A percentile compares a stretch with the other conserved stretches of the same genome.
phyloP scores from a whole-genome alignment of 2,888 invertebrate genomes.

The Trichogramma dendrolimi region DNA sequence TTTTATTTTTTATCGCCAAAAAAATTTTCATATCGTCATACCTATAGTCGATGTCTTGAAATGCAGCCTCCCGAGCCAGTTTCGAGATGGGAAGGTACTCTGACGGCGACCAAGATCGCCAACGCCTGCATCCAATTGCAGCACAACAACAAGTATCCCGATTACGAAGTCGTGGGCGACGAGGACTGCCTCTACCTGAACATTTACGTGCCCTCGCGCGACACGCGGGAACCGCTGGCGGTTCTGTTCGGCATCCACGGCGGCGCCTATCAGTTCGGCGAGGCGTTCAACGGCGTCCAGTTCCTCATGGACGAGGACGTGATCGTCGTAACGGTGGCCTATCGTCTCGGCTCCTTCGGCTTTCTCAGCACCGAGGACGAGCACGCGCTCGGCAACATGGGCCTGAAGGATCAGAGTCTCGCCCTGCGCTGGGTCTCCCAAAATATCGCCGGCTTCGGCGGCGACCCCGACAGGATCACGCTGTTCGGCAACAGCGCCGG shows the following conservation, averaged over 20 bases:
- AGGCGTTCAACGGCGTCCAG: constrained; percentile 52
- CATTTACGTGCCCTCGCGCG: constrained; percentile 28
- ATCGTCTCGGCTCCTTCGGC: constrained; percentile 68
- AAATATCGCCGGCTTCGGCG: constrained; percentile 68
- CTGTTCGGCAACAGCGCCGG: constrained; percentile 70
- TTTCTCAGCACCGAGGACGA: constrained; percentile 72
- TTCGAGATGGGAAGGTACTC: constrained; percentile 29
- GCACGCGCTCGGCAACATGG: constrained; percentile 66
- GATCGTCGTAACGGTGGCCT: constrained; percentile 66
- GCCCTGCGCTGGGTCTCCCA: constrained; percentile 67
- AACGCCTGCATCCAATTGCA: constrained; percentile 32
- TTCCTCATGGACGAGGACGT: constrained; percentile 63
- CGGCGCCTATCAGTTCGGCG: constrained; percentile 52
- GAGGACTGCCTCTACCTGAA: constrained; percentile 36
- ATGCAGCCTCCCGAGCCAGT: constrained; percentile 31
- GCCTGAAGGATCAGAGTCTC: constrained; percentile 68
- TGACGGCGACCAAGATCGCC: constrained; percentile 28
- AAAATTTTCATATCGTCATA: background rate
- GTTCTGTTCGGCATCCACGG: constrained; percentile 43
- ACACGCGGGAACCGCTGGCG: constrained; percentile 26
- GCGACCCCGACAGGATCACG: constrained; percentile 66
- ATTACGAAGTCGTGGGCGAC: constrained; percentile 28
- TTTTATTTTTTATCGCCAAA: background rate
- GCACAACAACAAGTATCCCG: constrained; percentile 22
- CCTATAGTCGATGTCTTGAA: background rate